Evolutionary conservation across 2,888 invertebrate genomes (phyloP).

Genomic region (Lasioglossum oenotherae): DNA sequence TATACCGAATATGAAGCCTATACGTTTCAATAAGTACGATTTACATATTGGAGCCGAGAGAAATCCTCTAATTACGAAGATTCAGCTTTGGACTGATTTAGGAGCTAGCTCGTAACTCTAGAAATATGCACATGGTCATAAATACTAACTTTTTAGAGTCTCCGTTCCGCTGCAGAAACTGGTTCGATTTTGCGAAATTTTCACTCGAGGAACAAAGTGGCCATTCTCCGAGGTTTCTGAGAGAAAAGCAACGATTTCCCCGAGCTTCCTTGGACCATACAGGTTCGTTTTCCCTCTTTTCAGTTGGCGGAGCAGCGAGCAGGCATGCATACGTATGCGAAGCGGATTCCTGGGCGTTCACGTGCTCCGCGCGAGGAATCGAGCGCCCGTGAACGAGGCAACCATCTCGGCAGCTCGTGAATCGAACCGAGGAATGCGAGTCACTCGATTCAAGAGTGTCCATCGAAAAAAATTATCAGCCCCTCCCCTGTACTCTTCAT

Average conservation of each 20-base stretch:
- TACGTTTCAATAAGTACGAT: not conserved
- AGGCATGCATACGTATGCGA: slow-evolving; percentile 52
- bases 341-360: slow-evolving; percentile 47
- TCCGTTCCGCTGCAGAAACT: not conserved
- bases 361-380: slow-evolving; percentile 45
- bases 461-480: slow-evolving; percentile 15
- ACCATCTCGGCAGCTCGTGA: slow-evolving; percentile 48
- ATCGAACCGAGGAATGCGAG: slow-evolving; percentile 54
- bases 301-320: slow-evolving; percentile 41
- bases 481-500: not conserved
- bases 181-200: not conserved
- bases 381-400: slow-evolving; percentile 55
- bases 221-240: not conserved
- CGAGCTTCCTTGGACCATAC: slow-evolving; percentile 8
- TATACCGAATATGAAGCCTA: not conserved
- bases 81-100: not conserved
- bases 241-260: not conserved
- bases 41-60: not conserved
- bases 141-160: not conserved
- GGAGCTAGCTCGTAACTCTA: too few species aligned
- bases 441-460: slow-evolving; percentile 47
- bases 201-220: not conserved
- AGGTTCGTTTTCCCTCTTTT: slow-evolving; percentile 37
- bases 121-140: not conserved
- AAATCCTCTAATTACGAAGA: not conserved